phyloP scores from a whole-genome alignment of 2,113 vertebrate genomes.

The Neolamprologus toae region DNA sequence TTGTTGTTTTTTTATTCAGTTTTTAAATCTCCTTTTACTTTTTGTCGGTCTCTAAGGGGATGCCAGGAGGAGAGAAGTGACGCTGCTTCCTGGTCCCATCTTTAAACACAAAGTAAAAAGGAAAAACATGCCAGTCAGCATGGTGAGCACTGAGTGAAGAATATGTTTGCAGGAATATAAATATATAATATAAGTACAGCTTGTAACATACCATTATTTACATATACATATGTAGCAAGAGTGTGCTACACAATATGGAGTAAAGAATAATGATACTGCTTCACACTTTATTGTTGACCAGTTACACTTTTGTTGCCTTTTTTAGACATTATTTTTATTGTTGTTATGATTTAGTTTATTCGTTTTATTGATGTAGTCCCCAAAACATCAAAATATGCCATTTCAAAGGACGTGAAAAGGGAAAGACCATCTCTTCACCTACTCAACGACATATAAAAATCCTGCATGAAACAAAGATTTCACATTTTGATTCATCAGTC shows the following conservation, averaged over 20 bases:
- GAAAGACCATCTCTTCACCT: no score
- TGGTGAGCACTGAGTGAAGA: neutral
- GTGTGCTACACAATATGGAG: neutral
- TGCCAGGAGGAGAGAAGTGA: neutral
- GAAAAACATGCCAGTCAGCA: fast-evolving
- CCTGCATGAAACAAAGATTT: no score
- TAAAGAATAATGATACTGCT: neutral
- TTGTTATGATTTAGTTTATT: neutral
- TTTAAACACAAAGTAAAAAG: neutral
- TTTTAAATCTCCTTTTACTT: neutral
- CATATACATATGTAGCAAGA: neutral
- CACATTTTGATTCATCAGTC: neutral
- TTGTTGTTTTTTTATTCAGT: neutral
- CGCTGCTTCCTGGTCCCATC: neutral
- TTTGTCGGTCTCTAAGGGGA: neutral
- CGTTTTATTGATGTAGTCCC: neutral
- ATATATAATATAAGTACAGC: neutral
- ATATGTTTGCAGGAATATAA: neutral
- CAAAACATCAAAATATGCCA: neutral
- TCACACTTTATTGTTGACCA: neutral
- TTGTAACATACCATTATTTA: neutral
- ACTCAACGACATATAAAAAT: no score
- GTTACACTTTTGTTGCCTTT: fast-evolving
- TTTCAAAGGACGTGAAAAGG: neutral
- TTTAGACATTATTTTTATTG: neutral